A percentile compares a stretch with the other conserved stretches of the same genome.
Evolutionary conservation across 2,888 invertebrate species (phyloP).

Genomic region (Tenthredo amoena): DNA sequence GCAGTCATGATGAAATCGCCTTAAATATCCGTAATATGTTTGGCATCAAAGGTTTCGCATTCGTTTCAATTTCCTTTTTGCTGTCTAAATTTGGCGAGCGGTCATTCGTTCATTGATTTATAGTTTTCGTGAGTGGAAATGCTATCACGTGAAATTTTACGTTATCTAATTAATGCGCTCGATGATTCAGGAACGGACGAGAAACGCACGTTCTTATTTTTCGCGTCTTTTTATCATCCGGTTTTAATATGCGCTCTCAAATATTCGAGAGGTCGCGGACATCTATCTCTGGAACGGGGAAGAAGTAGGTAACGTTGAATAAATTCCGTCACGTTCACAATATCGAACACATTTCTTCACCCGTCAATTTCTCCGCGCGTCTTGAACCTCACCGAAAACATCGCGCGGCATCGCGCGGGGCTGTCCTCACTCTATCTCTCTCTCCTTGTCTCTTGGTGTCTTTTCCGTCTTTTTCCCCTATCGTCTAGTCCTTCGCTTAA

Average conservation of each 20-base stretch:
- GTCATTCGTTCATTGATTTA: too few species aligned
- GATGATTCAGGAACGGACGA: not conserved
- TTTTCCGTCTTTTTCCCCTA: not conserved
- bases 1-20: not conserved
- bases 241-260: conserved; percentile 10
- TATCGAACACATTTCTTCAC: conserved; percentile 47
- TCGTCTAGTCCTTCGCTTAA: not conserved
- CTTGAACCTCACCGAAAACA: not conserved
- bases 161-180: not conserved
- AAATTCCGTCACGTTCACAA: conserved; percentile 45
- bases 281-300: not conserved
- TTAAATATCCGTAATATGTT: not conserved
- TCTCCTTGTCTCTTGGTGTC: not conserved
- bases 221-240: conserved; percentile 6
- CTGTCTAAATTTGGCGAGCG: too few species aligned
- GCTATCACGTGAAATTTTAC: not conserved
- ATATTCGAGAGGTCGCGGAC: conserved; percentile 10
- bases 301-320: conserved; percentile 19
- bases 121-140: not conserved
- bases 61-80: not conserved
- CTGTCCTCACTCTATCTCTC: not conserved
- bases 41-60: not conserved
- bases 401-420: conserved; percentile 1
- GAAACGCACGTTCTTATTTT: not conserved
- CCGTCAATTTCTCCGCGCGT: not conserved